Base-by-base conservation (phyloP, 2,888 invertebrate species). In the Aspidapion aeneum region DNA sequence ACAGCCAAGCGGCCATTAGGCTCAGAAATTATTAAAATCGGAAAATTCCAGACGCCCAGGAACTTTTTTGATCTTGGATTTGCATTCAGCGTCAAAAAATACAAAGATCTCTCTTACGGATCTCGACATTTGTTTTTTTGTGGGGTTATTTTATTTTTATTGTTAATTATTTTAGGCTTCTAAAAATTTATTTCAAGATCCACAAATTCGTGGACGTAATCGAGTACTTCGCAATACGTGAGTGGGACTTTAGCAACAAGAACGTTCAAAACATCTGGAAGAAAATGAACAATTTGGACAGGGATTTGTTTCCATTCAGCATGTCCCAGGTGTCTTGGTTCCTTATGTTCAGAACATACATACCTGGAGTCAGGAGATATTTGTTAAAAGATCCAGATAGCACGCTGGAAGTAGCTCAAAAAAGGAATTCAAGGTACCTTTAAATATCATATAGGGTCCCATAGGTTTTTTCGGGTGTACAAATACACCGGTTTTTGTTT, bases 161-260 rank as follows among this genome's bases (percentile, higher is more conserved):
- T 52, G 5, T 48, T 18, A 52, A 20, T 58, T 55, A 61, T 74
- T 73, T 72, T 54, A 83, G 95, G 90, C 85, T 94, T 84, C 80
- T 91, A 68, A 88, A 87, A 70, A 85, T 90, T 57, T 94, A 94
- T 77, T 84, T 82, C 65, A 93, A 91, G 77, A 86, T 96, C 57
- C 90, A 93, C 77, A 90, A 89, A 77, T 90, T 94, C 67, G 84
- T 89, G 2, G 83, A 86, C 1, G 86, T 90, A 0, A 74, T 96
- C 19, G 81, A 86, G 0, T 93, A 90, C 76, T 96, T 96, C 80
- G 86, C 86, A 60, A 86, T 84, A 19, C 81, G 85, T n/a, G 85
- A 90, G 61, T 94, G 94, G 85, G 75, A 76, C 0, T 93, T 93
- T 76, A 82, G 84, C 48, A 89, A 88, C 67, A 78, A 82, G 57